Percentiles rank a stretch among this genome's conserved stretches.
Evolutionary conservation across 2,113 vertebrate genomes (phyloP).

Genomic region (Actinemys pallida): DNA sequence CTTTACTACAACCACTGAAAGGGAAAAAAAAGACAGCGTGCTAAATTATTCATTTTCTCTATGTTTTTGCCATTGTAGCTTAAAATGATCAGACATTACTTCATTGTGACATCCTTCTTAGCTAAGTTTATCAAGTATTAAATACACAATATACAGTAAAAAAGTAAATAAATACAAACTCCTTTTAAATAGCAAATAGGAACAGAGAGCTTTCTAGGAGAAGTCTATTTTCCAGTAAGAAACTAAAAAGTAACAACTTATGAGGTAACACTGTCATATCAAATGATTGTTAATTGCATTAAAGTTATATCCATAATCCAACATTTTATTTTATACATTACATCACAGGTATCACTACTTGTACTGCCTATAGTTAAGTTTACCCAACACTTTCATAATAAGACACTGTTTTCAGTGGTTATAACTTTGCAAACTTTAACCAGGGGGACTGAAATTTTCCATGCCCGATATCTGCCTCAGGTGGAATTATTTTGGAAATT

Average conservation of each 20-base stretch:
- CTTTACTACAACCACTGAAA: background rate
- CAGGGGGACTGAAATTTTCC: background rate
- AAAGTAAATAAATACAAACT: background rate
- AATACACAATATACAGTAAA: background rate
- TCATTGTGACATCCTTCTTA: background rate
- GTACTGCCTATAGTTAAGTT: background rate
- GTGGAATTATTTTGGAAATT: background rate
- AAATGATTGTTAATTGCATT: background rate
- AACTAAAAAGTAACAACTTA: background rate
- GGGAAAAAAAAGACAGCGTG: background rate
- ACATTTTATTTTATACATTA: background rate
- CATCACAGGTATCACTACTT: background rate
- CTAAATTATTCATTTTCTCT: background rate
- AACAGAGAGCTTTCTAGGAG: background rate
- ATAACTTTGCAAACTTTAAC: background rate
- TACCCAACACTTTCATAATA: background rate
- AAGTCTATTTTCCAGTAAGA: background rate
- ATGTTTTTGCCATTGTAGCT: background rate
- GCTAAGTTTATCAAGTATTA: background rate
- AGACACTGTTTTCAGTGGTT: background rate
- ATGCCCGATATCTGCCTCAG: background rate
- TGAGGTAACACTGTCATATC: background rate
- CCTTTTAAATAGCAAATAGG: background rate
- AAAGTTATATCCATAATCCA: accelerated
- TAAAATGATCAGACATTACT: background rate